Conservation (phyloP, 1,140 invertebrate species). For the Adelges cooleyi region DNA sequence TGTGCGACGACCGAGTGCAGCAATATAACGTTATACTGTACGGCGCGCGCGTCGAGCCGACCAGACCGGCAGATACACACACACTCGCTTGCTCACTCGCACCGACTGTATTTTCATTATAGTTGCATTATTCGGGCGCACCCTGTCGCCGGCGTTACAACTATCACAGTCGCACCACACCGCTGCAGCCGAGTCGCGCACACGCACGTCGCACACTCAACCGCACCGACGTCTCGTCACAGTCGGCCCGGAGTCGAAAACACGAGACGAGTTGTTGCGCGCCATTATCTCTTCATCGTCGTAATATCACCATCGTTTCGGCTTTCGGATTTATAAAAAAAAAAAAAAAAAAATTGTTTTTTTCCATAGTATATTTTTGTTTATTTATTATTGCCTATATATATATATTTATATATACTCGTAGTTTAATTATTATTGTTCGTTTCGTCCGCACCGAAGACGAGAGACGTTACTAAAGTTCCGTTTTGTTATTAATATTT, state of each 20-base stretch:
- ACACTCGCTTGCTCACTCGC: not conserved
- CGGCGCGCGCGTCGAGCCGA: not conserved
- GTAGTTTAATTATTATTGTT: no score
- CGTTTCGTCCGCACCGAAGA: no score
- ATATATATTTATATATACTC: no score
- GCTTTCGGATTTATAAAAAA: no score
- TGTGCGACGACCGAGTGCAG: not conserved
- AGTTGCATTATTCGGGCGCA: slow-evolving; percentile 28
- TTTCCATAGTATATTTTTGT: no score
- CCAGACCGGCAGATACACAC: no score
- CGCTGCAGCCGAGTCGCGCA: not conserved
- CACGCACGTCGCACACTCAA: slow-evolving; percentile 17
- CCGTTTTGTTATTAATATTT: no score
- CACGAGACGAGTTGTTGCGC: not conserved
- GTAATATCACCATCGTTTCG: no score
- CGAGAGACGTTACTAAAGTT: no score
- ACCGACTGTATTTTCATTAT: not conserved
- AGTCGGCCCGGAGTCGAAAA: slow-evolving; percentile 1
- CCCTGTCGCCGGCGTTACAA: slow-evolving; percentile 29
- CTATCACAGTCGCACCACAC: not conserved
- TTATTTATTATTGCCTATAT: no score
- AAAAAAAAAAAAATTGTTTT: no score
- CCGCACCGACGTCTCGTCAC: not conserved
- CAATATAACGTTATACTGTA: not conserved
- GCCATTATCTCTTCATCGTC: not conserved